phyloP scores from a whole-genome alignment of 2,113 vertebrate genomes.

The Plectropomus leopardus region DNA sequence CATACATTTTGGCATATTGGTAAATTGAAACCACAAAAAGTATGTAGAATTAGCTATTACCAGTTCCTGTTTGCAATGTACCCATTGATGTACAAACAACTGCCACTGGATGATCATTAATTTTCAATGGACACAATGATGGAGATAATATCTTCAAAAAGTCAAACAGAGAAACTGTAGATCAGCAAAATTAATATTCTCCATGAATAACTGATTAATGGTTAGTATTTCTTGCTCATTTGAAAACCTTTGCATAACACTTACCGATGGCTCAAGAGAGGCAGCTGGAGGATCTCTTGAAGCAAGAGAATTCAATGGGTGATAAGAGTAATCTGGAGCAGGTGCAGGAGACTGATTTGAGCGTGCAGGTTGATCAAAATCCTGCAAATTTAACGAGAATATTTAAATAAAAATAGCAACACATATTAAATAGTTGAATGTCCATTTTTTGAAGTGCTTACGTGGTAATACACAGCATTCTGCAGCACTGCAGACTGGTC shows the following conservation, averaged over 20 bases:
- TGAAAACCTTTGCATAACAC: conserved; percentile 6
- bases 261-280: conserved; percentile 20
- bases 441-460: conserved; percentile 18
- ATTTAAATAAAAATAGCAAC: not conserved
- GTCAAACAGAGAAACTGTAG: no score
- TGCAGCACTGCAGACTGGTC: conserved; percentile 4
- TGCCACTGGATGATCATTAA: no score
- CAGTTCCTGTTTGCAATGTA: not conserved
- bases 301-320: not conserved
- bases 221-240: not conserved
- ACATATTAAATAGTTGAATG: not conserved
- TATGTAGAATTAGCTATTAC: not conserved
- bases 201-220: no score
- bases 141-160: no score
- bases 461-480: conserved; percentile 32
- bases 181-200: no score
- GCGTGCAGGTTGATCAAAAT: not conserved
- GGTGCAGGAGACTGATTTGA: conserved; percentile 2
- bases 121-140: no score
- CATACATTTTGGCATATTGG: not conserved
- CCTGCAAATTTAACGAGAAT: conserved; percentile 26
- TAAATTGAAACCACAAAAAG: no score
- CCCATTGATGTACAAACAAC: not conserved
- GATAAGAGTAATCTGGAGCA: not conserved
- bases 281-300: not conserved